These are phyloP conservation scores for Latrodectus geometricus DNA, from an alignment of 1,140 invertebrate species.

Conservation along the genomic window DNA sequence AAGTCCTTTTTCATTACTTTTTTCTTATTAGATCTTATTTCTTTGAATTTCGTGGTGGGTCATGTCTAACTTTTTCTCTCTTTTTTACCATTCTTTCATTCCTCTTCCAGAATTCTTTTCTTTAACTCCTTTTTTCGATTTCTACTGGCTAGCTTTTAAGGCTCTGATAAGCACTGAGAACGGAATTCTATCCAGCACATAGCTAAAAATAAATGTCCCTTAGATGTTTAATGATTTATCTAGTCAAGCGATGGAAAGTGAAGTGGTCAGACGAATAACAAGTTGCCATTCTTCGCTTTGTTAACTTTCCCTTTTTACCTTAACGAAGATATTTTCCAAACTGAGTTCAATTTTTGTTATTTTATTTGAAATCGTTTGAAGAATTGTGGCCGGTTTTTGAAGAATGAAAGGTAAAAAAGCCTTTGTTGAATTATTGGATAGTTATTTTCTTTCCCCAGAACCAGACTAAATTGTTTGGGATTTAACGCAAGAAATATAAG, in stretches of 20 bases:
- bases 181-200: constrained; percentile 17
- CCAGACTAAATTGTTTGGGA: constrained; percentile 15
- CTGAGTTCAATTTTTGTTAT: neutral
- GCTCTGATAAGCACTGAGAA: constrained; percentile 26
- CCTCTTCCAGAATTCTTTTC: constrained; percentile 6
- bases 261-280: constrained; percentile 55
- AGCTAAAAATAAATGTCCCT: constrained; percentile 51
- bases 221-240: constrained; percentile 59
- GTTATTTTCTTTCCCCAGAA: constrained; percentile 1
- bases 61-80: constrained; percentile 48
- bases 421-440: constrained; percentile 35
- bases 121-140: neutral
- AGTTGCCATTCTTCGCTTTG: constrained; percentile 30
- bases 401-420: neutral
- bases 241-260: constrained; percentile 47
- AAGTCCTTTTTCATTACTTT: neutral
- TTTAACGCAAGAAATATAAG: neutral
- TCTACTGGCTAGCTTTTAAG: neutral
- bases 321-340: constrained; percentile 48
- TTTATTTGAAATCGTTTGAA: constrained; percentile 40
- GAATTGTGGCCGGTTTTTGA: neutral
- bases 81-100: constrained; percentile 21
- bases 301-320: constrained; percentile 29
- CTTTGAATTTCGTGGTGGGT: constrained; percentile 43
- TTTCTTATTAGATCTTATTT: constrained; percentile 57